A percentile compares a stretch with the other conserved stretches of the same genome.
phyloP scores from a whole-genome alignment of 2,113 vertebrate species.

The Lonchura striata region DNA sequence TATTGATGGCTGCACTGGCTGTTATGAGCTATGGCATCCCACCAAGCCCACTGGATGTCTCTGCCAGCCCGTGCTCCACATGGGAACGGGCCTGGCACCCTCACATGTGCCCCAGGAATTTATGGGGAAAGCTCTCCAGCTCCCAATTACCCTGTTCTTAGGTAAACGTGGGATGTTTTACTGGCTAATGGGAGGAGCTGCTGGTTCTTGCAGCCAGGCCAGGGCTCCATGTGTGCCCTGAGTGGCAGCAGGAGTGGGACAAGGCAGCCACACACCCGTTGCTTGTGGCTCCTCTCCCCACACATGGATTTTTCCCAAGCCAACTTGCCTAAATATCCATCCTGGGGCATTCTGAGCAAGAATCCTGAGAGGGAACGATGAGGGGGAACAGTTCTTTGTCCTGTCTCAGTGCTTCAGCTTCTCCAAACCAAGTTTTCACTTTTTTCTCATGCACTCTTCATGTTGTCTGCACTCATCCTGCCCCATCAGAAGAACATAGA shows the following conservation, averaged over 20 bases:
- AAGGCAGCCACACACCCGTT: neutral
- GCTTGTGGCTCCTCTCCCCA: neutral
- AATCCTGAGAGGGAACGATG: neutral
- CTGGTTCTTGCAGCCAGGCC: neutral
- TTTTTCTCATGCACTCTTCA: rapidly evolving
- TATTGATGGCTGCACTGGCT: neutral
- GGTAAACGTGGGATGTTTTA: neutral
- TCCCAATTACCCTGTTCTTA: neutral
- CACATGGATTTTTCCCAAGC: neutral
- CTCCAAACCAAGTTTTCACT: neutral
- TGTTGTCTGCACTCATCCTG: neutral
- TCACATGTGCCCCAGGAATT: neutral
- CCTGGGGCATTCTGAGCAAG: rapidly evolving
- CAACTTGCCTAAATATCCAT: rapidly evolving
- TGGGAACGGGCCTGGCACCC: neutral
- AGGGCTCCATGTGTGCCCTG: neutral
- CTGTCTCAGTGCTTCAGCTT: neutral
- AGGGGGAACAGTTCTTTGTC: neutral
- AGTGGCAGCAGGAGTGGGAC: neutral
- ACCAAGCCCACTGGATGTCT: neutral
- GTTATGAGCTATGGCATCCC: neutral
- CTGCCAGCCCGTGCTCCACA: neutral
- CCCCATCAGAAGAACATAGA: rapidly evolving
- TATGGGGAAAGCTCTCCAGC: neutral
- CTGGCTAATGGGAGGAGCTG: neutral